Evolutionary conservation across 2,797 vertebrate genomes (phyloP).

Genomic region (Linurgus olivaceus): DNA sequence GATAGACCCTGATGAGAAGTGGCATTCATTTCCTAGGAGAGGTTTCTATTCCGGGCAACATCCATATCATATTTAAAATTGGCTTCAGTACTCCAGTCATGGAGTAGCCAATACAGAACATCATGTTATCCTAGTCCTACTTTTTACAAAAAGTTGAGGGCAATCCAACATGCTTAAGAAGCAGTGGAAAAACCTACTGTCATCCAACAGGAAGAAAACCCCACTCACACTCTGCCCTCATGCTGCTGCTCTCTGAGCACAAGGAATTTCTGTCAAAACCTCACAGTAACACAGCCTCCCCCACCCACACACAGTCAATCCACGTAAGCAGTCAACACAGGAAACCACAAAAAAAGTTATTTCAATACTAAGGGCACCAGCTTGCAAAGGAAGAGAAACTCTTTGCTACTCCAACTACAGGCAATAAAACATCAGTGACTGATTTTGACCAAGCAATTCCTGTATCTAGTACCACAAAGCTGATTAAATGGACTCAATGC

Average conservation of each 20-base stretch:
- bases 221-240: background rate
- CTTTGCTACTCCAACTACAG: background rate
- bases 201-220: background rate
- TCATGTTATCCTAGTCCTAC: background rate
- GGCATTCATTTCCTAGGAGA: background rate
- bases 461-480: background rate
- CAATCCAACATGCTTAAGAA: background rate
- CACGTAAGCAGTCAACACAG: background rate
- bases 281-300: background rate
- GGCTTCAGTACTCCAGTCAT: background rate
- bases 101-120: background rate
- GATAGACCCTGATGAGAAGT: background rate
- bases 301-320: background rate
- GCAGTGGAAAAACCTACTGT: background rate
- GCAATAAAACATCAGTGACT: background rate
- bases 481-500: background rate
- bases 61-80: background rate
- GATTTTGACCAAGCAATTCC: background rate
- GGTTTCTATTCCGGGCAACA: slow-evolving; percentile 10
- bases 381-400: background rate
- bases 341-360: background rate
- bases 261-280: background rate
- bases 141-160: background rate
- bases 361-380: background rate
- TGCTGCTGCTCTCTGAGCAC: background rate